A percentile compares a stretch with the other conserved stretches of the same genome.
These are phyloP conservation scores for Galendromus occidentalis DNA, from an alignment of 1,140 invertebrate species.

Conservation along the genomic window DNA sequence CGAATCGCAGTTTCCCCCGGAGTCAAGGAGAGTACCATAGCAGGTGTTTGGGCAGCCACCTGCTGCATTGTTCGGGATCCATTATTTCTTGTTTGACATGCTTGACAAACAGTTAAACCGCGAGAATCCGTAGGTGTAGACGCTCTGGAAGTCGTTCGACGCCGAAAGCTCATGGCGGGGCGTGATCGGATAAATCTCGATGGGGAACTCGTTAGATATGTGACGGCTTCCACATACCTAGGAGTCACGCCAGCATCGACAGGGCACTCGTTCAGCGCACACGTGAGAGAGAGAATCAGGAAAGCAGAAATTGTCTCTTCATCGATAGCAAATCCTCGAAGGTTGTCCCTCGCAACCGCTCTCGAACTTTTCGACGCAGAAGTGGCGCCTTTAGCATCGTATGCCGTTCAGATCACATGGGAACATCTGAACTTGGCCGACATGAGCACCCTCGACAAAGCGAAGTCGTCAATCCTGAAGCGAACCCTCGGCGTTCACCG, in stretches of 20 bases:
- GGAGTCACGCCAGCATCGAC: neutral
- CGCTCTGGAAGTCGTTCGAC: too few species aligned
- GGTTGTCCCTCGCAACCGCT: neutral
- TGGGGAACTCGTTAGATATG: neutral
- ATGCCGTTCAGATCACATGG: neutral
- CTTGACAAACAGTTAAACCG: too few species aligned
- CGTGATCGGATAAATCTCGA: neutral
- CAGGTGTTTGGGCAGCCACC: too few species aligned
- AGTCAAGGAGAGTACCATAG: too few species aligned
- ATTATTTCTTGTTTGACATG: too few species aligned
- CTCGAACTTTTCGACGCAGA: neutral
- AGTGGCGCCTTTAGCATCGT: neutral
- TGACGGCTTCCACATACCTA: neutral
- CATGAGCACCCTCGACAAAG: neutral
- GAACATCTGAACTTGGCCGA: neutral
- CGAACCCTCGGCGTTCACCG: neutral
- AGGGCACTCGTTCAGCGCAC: too few species aligned
- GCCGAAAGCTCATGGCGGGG: too few species aligned
- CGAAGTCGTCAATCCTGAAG: neutral
- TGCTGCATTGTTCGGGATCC: too few species aligned
- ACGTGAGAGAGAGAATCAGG: neutral
- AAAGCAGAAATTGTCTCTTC: neutral
- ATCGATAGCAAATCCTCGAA: neutral
- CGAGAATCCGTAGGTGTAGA: too few species aligned
- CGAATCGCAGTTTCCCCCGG: too few species aligned